Evolutionary conservation across 2,888 invertebrate species (phyloP), one percentile per base, ranked within the genome.

Genomic region (Lepeophtheirus nordmannii): DNA sequence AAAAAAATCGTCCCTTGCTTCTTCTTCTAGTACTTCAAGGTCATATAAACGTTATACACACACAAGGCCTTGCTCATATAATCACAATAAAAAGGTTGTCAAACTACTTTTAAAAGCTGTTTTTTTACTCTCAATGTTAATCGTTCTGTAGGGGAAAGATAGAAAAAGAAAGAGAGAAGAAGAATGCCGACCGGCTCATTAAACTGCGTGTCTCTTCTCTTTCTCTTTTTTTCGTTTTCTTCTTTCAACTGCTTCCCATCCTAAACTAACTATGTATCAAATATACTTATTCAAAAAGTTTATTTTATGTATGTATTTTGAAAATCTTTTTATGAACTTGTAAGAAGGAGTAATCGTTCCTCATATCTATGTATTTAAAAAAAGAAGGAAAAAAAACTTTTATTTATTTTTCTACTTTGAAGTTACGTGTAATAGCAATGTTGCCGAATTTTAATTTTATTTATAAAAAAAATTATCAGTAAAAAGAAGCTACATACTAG

Each of bases 121-220:
- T 46, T 46, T 46, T 46, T n/a, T 46, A 46, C 53, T 46, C 14
- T n/a, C 14, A 46, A 46, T 60, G 37, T 30, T 37, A 23, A 10
- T 53, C 38, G 62, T 22, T 30, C 40, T 58, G 40, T n/a, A 30
- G n/a, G 56, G 38, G 14, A 56, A 40, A 62, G n/a, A n/a, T n/a
- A n/a, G 62, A 14, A 38, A 62, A 40, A 62, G 62, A 56, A 37
- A 62, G 62, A 62, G 40, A 62, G 38, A 61, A 39, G 71, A 46
- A 46, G 17, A 46, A 17, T 46, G 8, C 53, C 53, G 53, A 46
- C 53, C 53, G 53, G 53, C 53, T 46, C 53, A 46, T 46, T 46
- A 46, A 46, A 8, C 53, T 46, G 53, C 30, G 30, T 30, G 30
- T 30, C 30, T 30, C 30, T 30, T 30, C 30, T 30, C 30, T 7